These are phyloP conservation scores for Pogonocherus hispidulus DNA, from an alignment of 2,888 invertebrate species.

Conservation along the genomic window DNA sequence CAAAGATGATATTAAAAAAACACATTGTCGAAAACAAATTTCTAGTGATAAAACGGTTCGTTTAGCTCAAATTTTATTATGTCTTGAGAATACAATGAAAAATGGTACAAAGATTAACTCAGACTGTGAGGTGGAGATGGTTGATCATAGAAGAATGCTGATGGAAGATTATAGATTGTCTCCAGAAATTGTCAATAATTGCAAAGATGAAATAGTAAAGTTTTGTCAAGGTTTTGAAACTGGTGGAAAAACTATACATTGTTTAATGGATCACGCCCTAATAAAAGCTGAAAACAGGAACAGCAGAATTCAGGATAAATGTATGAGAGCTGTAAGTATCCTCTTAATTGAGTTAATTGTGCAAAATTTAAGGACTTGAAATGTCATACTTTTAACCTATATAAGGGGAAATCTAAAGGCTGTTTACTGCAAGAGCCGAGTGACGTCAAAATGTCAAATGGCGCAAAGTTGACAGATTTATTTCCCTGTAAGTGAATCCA, in stretches of 20 bases:
- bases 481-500: too few species aligned
- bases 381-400: too few species aligned
- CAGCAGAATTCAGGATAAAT: conserved; percentile 75
- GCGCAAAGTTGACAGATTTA: too few species aligned
- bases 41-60: conserved; percentile 87
- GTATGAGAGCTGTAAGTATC: conserved; percentile 79
- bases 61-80: conserved; percentile 91
- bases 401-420: too few species aligned
- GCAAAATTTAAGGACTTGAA: too few species aligned
- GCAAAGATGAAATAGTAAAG: conserved; percentile 85
- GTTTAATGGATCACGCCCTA: conserved; percentile 91
- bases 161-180: conserved; percentile 95
- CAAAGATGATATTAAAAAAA: conserved; percentile 87
- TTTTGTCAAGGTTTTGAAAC: conserved; percentile 82
- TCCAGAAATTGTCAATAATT: conserved; percentile 91
- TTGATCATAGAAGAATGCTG: conserved; percentile 89
- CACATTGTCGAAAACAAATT: conserved; percentile 87
- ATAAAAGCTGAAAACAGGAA: conserved; percentile 73
- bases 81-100: conserved; percentile 84
- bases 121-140: conserved; percentile 91
- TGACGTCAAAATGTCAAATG: too few species aligned
- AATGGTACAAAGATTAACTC: conserved; percentile 81
- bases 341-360: not conserved
- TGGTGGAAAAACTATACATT: conserved; percentile 94
- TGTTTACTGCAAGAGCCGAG: too few species aligned